Base-by-base conservation (phyloP, 2,113 vertebrate species). In the Triplophysa siluroides region DNA sequence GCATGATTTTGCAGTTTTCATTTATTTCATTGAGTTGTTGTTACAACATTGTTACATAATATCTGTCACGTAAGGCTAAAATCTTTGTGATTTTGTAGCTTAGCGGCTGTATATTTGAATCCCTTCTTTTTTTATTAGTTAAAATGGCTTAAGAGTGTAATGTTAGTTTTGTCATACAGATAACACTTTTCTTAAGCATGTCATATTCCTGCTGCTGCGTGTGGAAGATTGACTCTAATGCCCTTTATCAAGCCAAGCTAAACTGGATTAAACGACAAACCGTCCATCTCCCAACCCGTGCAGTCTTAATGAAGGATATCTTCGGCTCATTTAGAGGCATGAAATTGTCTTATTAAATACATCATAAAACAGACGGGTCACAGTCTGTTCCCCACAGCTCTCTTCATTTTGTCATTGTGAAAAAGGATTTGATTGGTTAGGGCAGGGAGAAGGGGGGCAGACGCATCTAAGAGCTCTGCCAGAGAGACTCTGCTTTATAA, bases 321-420 rank as follows among this genome's bases (percentile, higher is more conserved):
- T 88, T 88, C 83, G 87, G 78, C 81, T 82, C 83, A 75, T 91
- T 90, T 90, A 86, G 67, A 72, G 50, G 85, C 76, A 64, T 92
- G 85, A 91, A 93, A 90, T 92, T 29, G 79, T 80, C 86, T 92
- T 89, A 91, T 91, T 90, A 88, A 92, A 92, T 89, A 26, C 75
- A 72, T 82, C 78, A 80, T 81, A 89, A 87, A 88, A 87, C 84
- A 86, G 90, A 88, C 74, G 84, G 87, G 86, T 85, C 86, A 86
- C 66, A 52, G 73, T 77, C 62, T 65, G 62, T 54, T 77, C 47
- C 62, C 18, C 50, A 47, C 21, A 5, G 43, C 74, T 64, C 43
- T 50, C 23, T 76, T 66, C 26, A 47, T 77, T 77, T 77, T 77
- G 23, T 66, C 75, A 77, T 65, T 65, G 45, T 54, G 19, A 11